Evolutionary conservation across 2,888 invertebrate genomes (phyloP).

Genomic region (Calephelis perditalis): DNA sequence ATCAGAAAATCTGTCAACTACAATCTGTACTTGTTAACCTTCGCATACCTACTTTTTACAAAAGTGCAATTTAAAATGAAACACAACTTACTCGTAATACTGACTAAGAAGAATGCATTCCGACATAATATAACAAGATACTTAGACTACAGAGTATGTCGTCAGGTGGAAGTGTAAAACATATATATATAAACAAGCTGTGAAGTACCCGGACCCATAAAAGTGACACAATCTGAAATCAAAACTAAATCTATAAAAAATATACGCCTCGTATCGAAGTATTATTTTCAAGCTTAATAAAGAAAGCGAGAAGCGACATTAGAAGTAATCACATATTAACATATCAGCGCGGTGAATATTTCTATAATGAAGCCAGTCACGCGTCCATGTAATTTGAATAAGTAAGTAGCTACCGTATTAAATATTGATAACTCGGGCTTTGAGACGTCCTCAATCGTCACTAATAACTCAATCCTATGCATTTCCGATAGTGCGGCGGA

Average conservation of each 20-base stretch:
- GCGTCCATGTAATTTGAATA: conserved; percentile 71
- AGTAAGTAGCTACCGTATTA: conserved; percentile 72
- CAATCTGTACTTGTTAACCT: no score
- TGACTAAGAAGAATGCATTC: no score
- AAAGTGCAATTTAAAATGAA: no score
- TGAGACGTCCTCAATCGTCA: conserved; percentile 64
- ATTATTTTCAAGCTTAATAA: conserved; percentile 1
- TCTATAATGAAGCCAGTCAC: conserved; percentile 67
- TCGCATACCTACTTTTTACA: no score
- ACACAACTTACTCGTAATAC: no score
- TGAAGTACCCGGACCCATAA: conserved; percentile 11
- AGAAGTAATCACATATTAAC: conserved; percentile 42
- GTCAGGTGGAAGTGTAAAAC: no score
- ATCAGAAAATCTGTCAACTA: no score
- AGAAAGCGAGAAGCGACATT: conserved; percentile 19
- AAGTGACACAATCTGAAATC: conserved; percentile 9
- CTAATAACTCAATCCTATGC: conserved; percentile 70
- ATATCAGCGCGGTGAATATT: conserved; percentile 47
- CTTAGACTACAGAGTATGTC: no score
- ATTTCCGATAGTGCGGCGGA: conserved; percentile 57
- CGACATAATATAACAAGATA: no score
- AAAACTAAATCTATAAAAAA: conserved; percentile 9
- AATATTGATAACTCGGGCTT: conserved; percentile 73
- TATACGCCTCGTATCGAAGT: neutral
- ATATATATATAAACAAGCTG: conserved; percentile 4